Evolutionary conservation across 2,797 vertebrate species (phyloP).

Genomic region (Schizopygopsis malacanthus): DNA sequence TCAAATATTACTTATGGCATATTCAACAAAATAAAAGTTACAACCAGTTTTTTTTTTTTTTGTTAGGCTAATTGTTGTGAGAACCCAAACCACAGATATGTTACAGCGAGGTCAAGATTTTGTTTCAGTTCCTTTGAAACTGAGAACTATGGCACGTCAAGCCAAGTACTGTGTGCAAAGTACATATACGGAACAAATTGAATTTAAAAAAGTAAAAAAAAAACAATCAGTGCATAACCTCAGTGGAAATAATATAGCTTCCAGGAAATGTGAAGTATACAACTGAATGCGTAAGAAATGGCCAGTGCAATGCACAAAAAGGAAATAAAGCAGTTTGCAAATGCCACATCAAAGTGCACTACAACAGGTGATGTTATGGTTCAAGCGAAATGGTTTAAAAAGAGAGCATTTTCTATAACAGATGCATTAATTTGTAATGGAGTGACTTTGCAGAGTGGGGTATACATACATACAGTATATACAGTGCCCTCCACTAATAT

Average conservation of each 20-base stretch:
- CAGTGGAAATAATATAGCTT: neutral
- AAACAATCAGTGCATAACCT: neutral
- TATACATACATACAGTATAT: no score
- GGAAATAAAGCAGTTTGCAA: constrained; percentile 27
- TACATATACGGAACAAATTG: neutral
- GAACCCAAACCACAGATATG: neutral
- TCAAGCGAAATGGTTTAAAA: no score
- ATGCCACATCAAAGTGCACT: constrained; percentile 17
- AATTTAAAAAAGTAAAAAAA: neutral
- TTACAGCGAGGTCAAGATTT: constrained; percentile 17
- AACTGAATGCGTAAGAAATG: neutral
- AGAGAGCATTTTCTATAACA: neutral
- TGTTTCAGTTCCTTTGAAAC: constrained; percentile 5
- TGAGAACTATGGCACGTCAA: neutral
- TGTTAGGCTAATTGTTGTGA: neutral
- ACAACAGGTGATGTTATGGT: neutral
- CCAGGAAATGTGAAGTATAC: neutral
- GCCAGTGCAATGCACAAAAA: neutral
- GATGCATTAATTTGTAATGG: neutral
- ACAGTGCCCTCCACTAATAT: no score
- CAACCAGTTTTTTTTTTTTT: neutral
- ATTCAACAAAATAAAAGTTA: neutral
- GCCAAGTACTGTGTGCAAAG: neutral
- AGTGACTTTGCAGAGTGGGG: neutral
- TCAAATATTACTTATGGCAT: neutral